phyloP scores from a whole-genome alignment of 2,888 invertebrate genomes.

The Antitype chi region DNA sequence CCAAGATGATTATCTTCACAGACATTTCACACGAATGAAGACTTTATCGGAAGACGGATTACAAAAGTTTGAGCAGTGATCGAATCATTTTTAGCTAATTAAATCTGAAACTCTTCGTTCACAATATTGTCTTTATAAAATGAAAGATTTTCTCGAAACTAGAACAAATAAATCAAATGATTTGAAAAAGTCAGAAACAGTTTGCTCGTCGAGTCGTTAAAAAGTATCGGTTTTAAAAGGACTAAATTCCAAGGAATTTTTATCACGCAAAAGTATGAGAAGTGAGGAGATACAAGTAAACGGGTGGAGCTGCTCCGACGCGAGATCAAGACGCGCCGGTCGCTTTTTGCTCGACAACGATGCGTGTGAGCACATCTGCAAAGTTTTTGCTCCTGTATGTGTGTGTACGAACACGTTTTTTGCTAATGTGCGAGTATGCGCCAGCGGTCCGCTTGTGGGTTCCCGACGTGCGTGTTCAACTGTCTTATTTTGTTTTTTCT shows the following conservation, averaged over 20 bases:
- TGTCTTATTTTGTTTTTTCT: slow-evolving; percentile 76
- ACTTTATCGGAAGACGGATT: slow-evolving; percentile 62
- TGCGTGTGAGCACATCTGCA: slow-evolving; percentile 88
- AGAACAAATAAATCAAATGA: background rate
- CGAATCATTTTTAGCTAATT: slow-evolving; percentile 48
- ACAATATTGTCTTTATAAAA: slow-evolving; percentile 9
- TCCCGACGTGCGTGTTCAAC: slow-evolving; percentile 75
- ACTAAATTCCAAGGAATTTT: slow-evolving; percentile 24
- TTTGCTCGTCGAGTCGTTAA: background rate
- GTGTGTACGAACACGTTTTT: slow-evolving; percentile 77
- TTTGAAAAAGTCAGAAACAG: slow-evolving; percentile 1
- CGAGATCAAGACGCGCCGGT: slow-evolving; percentile 75
- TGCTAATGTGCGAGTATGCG: slow-evolving; percentile 73
- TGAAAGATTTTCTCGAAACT: background rate
- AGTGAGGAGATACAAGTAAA: slow-evolving; percentile 53
- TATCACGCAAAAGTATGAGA: slow-evolving; percentile 38
- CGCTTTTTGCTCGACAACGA: slow-evolving; percentile 79
- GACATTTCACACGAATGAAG: slow-evolving; percentile 56
- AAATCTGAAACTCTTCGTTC: slow-evolving; percentile 21
- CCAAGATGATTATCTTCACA: slow-evolving; percentile 51
- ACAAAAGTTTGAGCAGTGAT: slow-evolving; percentile 56
- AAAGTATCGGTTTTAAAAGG: slow-evolving; percentile 5
- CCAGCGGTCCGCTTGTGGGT: slow-evolving; percentile 74
- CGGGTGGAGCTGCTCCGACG: slow-evolving; percentile 70
- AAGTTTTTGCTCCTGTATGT: slow-evolving; percentile 78